Conservation (phyloP, 2,797 vertebrate species). For the Dicrostonyx torquatus region DNA sequence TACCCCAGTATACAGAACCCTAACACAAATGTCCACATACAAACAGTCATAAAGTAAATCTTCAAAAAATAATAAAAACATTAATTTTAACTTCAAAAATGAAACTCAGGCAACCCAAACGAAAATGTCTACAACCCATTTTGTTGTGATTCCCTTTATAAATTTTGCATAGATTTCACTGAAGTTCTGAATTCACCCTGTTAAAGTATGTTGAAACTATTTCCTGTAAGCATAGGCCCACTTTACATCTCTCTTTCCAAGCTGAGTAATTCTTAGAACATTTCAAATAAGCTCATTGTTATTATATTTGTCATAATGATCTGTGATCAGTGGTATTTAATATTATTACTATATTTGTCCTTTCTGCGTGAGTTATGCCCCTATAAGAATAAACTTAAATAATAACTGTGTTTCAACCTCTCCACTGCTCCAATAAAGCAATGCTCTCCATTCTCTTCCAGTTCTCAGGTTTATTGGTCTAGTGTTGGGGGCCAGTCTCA, state of each 20-base stretch:
- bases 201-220: too few species aligned
- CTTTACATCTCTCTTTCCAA: background rate
- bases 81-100: background rate
- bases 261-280: background rate
- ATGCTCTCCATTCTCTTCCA: background rate
- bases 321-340: background rate
- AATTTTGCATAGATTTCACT: background rate
- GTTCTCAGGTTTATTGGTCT: background rate
- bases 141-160: background rate
- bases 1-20: too few species aligned
- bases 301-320: background rate
- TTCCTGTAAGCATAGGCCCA: background rate
- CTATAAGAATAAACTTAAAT: background rate
- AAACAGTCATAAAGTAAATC: background rate
- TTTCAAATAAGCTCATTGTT: background rate
- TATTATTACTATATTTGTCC: background rate
- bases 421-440: background rate
- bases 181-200: background rate
- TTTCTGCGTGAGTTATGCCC: background rate
- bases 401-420: background rate
- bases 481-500: too few species aligned
- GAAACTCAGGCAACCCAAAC: background rate
- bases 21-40: background rate
- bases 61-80: background rate
- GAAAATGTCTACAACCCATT: background rate